Base-by-base conservation (phyloP, 2,797 vertebrate species). In the Tapirus indicus region DNA sequence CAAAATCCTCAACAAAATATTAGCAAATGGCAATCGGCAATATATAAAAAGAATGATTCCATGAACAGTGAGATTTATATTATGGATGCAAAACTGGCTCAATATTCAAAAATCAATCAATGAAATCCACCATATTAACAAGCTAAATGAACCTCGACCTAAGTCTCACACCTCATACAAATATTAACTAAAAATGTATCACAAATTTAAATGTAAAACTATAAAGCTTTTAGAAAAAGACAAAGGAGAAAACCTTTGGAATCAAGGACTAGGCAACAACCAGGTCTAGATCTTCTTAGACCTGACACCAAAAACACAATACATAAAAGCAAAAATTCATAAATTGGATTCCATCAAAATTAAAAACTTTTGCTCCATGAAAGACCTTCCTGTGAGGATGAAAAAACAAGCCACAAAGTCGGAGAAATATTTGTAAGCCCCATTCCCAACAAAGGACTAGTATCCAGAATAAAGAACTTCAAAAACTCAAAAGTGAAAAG, bases 1-100 rank as follows among this genome's bases (percentile, higher is more conserved):
- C 56, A 86, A 96, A 90, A 58, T 79, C 13, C 64, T 79, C 75
- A 80, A 72, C 58, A 74, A 94, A 96, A 49, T 49, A 71, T 64
- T 35, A 92, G 62, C 89, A 92, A 84, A 72, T 6, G 78, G 38
- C 78, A 92, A 82, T 41, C 38, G 44, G 35, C 20, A 56, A 44
- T 56, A 79, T 5, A 85, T 44, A 52, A 69, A 91, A 71, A 71
- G 29, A 75, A 62, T 52, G 27, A 78, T 58, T 52, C 32, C 27
- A 35, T 62, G 21, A 86, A 62, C n/a, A 93, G 8, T 52, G 23
- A 79, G 44, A 29, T 62, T 88, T 90, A 95, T 27, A 58, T 49
- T 75, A 87, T 38, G 25, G 7, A 71, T 58, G 32, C 3, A 79
- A 79, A 38, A 80, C 47, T 7, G 25, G 25, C 52, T 64, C 68